These are phyloP conservation scores for Spodoptera litura DNA, from an alignment of 1,140 invertebrate genomes.

Conservation along the genomic window DNA sequence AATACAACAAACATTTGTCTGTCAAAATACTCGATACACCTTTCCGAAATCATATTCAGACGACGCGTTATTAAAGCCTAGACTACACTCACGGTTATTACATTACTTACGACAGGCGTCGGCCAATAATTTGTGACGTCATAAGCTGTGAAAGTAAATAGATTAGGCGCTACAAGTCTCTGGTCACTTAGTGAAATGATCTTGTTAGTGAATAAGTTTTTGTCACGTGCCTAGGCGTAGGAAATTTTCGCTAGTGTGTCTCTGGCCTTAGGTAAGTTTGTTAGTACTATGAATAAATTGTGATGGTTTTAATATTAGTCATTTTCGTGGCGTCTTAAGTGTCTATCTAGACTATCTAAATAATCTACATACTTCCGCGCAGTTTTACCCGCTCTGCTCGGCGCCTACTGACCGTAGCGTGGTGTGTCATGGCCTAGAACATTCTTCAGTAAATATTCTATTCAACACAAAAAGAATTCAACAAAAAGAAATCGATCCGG, in stretches of 20 bases:
- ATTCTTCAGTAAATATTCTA: no score
- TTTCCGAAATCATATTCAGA: not conserved
- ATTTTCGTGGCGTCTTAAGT: no score
- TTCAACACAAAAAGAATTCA: no score
- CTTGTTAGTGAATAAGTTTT: conserved; percentile 25
- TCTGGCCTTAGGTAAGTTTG: not conserved
- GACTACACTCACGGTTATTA: conserved; percentile 36
- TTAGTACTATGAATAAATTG: not conserved
- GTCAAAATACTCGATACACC: not conserved
- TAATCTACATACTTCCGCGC: no score
- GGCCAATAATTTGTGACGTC: conserved; percentile 38
- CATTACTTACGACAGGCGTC: conserved; percentile 42
- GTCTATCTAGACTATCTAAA: no score
- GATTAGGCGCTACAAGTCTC: conserved; percentile 26
- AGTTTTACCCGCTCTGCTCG: no score
- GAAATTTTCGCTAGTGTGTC: not conserved
- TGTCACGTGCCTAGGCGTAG: conserved; percentile 13
- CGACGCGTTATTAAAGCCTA: conserved; percentile 1
- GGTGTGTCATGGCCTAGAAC: no score
- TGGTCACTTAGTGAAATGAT: conserved; percentile 10
- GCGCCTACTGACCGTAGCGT: no score
- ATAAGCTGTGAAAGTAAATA: conserved; percentile 17
- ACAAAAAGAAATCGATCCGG: no score
- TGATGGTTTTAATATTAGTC: not conserved
- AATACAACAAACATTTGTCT: not conserved